Evolutionary conservation across 2,888 invertebrate genomes (phyloP), one percentile per base, ranked within the genome.

Genomic region (Melanostoma scalare): DNA sequence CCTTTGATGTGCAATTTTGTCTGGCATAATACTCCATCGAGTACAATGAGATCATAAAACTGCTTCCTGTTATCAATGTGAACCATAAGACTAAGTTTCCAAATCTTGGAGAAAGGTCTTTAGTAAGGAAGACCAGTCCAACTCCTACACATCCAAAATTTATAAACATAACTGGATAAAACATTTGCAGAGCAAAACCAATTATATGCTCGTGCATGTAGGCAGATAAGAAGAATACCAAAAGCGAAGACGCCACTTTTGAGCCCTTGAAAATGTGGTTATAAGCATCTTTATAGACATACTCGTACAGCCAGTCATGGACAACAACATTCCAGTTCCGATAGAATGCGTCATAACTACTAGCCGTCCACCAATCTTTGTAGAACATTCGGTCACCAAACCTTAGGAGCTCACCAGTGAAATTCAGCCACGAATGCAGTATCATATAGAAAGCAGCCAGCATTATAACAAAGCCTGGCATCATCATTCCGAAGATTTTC

Each of bases 321-420:
- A 99, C 98, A 0, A 98, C 95, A 10, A 96, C 94, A 90, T 99
- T 99, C 99, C 99, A 99, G 3, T 96, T 96, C n/a, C 98, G 94
- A 90, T 96, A 98, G 91, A 95, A 99, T 9, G 92, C 93, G 0
- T 94, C 94, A 90, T 95, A 98, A n/a, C 94, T 94, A 0, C 95
- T 94, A 2, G 95, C 94, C 68, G 96, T 98, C 99, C 98, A 99
- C 98, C 98, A 99, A 95, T 98, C 94, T 91, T 94, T 94, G 89
- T 97, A 94, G 93, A 97, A 95, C 93, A 95, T 93, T 89, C 98
- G 91, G 92, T 99, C 97, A 4, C 94, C 96, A 90, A 99, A 99
- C 79, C 93, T 93, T 80, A 98, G 90, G 91, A 98, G 93, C 91
- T 99, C 99, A 0, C 97, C 96, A 88, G 95, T 96, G 30, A 96